Conservation (phyloP, 2,113 vertebrate species). For the Halcyon senegalensis region DNA sequence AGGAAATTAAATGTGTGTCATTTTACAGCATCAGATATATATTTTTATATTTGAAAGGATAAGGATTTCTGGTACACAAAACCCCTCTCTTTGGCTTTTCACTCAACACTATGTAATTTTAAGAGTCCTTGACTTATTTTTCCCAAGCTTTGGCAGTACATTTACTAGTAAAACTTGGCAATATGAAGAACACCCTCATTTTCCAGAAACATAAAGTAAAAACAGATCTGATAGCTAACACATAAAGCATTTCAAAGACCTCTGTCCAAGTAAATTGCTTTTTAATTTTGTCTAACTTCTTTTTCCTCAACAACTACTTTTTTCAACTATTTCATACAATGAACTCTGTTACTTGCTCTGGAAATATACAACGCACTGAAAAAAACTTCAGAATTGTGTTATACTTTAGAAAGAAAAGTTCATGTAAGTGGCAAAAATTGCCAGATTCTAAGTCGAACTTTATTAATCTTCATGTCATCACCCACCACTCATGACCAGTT, state of each 20-base stretch:
- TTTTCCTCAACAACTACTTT: slow-evolving; percentile 27
- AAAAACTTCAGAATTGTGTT: slow-evolving; percentile 46
- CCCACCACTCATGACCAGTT: slow-evolving; percentile 57
- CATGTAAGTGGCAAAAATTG: slow-evolving; percentile 63
- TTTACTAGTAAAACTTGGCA: slow-evolving; percentile 84
- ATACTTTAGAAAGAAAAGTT: slow-evolving; percentile 39
- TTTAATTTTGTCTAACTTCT: slow-evolving; percentile 54
- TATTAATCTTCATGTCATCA: slow-evolving; percentile 75
- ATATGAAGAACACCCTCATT: slow-evolving; percentile 57
- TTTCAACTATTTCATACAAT: slow-evolving; percentile 15
- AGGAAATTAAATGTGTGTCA: slow-evolving; percentile 23
- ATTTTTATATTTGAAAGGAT: slow-evolving; percentile 56
- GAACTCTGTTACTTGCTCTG: slow-evolving; percentile 52
- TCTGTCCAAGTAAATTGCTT: slow-evolving; percentile 21
- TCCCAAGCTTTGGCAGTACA: slow-evolving; percentile 81
- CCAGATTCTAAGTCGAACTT: slow-evolving; percentile 53
- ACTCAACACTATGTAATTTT: slow-evolving; percentile 88
- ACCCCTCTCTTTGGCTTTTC: slow-evolving; percentile 78
- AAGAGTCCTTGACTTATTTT: slow-evolving; percentile 76
- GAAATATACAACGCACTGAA: slow-evolving; percentile 68
- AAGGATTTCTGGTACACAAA: slow-evolving; percentile 68
- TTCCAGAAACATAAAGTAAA: slow-evolving; percentile 73
- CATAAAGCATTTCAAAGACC: slow-evolving; percentile 44
- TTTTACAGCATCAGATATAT: slow-evolving; percentile 63
- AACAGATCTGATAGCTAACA: slow-evolving; percentile 56